phyloP scores from a whole-genome alignment of 2,797 vertebrate genomes.

The Gallirallus australis region DNA sequence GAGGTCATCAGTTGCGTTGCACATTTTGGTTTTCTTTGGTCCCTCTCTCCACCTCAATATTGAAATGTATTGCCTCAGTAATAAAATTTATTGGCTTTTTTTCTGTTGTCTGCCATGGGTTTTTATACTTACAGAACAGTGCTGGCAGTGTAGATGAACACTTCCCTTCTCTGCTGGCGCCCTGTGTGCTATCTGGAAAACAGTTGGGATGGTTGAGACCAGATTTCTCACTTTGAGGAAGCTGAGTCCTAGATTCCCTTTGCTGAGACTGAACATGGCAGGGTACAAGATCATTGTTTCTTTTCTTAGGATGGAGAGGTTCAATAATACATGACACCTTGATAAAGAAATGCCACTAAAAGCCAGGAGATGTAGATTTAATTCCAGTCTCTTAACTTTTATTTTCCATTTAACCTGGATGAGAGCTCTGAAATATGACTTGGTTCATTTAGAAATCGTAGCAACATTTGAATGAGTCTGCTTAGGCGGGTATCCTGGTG shows the following conservation, averaged over 20 bases:
- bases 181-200: background rate
- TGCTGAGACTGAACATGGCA: background rate
- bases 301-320: background rate
- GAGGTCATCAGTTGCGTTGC: background rate
- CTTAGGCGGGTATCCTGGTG: background rate
- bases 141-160: fast-evolving
- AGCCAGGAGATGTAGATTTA: background rate
- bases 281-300: background rate
- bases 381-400: background rate
- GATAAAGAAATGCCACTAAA: background rate
- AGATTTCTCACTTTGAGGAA: background rate
- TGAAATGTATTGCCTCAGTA: background rate
- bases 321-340: background rate
- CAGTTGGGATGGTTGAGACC: background rate
- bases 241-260: background rate
- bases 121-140: background rate
- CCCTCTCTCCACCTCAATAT: background rate
- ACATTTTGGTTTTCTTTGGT: background rate
- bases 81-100: background rate
- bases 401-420: background rate
- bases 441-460: constrained; percentile 6
- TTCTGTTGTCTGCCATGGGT: background rate
- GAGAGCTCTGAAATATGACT: background rate
- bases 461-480: background rate
- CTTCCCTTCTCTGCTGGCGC: background rate